Percentiles rank a stretch among this genome's conserved stretches.
Evolutionary conservation across 1,140 invertebrate species (phyloP).

Genomic region (Conopomorpha cramerella): DNA sequence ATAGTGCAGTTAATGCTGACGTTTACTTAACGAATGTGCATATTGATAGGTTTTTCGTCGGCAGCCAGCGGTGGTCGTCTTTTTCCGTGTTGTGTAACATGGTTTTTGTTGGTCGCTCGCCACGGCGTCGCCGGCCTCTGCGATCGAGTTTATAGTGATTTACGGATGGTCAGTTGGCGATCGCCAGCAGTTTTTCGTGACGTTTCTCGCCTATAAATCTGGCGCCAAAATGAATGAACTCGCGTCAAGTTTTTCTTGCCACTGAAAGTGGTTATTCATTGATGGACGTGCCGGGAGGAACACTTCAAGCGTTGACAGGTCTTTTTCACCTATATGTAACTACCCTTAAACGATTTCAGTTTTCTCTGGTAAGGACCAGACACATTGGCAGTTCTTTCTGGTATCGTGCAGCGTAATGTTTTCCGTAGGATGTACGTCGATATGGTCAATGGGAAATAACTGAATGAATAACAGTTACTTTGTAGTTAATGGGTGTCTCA

Average conservation of each 20-base stretch:
- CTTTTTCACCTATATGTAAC: no score
- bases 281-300: no score
- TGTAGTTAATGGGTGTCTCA: no score
- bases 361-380: no score
- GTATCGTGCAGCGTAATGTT: no score
- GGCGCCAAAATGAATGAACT: slow-evolving; percentile 49
- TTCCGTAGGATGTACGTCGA: no score
- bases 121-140: slow-evolving; percentile 16
- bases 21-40: slow-evolving; percentile 49
- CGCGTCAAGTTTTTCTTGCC: slow-evolving; percentile 23
- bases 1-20: slow-evolving; percentile 15
- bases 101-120: slow-evolving; percentile 26
- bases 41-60: slow-evolving; percentile 46
- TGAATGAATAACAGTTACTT: no score
- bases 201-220: slow-evolving; percentile 41
- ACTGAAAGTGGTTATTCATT: no score
- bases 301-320: no score
- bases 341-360: no score
- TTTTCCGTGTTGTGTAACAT: slow-evolving; percentile 42
- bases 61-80: slow-evolving; percentile 36
- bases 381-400: no score
- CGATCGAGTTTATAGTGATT: slow-evolving; percentile 25
- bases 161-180: slow-evolving; percentile 34
- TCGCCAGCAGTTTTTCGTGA: slow-evolving; percentile 37
- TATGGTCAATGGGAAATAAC: no score